phyloP scores from a whole-genome alignment of 2,113 vertebrate species.

The Podilymbus podiceps region DNA sequence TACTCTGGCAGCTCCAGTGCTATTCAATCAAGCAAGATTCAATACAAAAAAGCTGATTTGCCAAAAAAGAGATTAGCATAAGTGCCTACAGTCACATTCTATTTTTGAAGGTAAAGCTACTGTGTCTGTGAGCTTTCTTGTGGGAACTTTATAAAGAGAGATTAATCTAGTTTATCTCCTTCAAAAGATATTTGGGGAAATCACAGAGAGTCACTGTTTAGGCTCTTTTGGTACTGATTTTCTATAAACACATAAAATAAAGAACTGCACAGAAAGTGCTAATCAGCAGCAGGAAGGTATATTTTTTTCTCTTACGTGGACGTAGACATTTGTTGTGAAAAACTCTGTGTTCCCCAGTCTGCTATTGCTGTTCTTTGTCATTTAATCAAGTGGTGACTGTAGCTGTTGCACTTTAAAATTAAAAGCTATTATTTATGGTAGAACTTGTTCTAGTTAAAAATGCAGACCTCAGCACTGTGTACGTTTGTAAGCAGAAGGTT shows the following conservation, averaged over 20 bases:
- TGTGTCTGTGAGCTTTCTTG: constrained; percentile 61
- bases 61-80: constrained; percentile 76
- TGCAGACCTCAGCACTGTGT: constrained; percentile 57
- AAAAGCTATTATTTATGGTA: constrained; percentile 60
- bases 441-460: constrained; percentile 51
- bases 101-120: constrained; percentile 75
- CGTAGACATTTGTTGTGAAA: background rate
- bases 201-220: background rate
- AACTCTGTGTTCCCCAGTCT: background rate
- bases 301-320: background rate
- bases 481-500: constrained; percentile 51
- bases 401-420: constrained; percentile 61
- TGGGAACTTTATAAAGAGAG: constrained; percentile 64
- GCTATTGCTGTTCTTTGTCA: constrained; percentile 31
- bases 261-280: constrained; percentile 23
- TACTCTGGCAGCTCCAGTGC: constrained; percentile 70
- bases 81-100: constrained; percentile 72
- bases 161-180: constrained; percentile 63
- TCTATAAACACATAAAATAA: background rate
- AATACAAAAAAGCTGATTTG: constrained; percentile 76
- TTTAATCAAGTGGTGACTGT: constrained; percentile 62
- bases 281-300: background rate
- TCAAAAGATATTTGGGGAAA: constrained; percentile 51
- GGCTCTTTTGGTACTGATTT: constrained; percentile 30
- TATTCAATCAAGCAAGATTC: constrained; percentile 78